phyloP scores from a whole-genome alignment of 2,113 vertebrate species.

The Emydura subglobosa region DNA sequence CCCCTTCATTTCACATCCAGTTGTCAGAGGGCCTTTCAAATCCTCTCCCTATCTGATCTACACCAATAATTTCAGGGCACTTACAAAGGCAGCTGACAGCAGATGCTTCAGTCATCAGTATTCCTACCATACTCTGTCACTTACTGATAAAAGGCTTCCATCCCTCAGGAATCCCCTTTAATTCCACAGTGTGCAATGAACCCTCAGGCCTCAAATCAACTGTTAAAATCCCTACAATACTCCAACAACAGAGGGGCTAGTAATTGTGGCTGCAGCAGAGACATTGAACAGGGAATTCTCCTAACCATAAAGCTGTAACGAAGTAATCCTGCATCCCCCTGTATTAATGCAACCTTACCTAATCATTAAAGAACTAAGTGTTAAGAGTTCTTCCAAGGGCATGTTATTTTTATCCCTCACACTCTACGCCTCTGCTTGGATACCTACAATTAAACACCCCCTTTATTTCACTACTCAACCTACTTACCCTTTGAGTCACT shows the following conservation, averaged over 20 bases:
- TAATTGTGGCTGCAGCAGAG: neutral
- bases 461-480: constrained; percentile 2
- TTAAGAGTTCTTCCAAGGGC: neutral
- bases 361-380: neutral
- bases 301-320: neutral
- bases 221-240: neutral
- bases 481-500: constrained; percentile 7
- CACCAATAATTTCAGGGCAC: neutral
- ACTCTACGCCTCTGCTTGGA: neutral
- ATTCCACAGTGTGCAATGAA: neutral
- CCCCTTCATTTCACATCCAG: neutral
- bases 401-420: neutral
- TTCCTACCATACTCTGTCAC: neutral
- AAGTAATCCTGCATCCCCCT: neutral
- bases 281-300: neutral
- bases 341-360: neutral
- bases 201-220: neutral
- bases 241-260: neutral
- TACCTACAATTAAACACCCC: neutral
- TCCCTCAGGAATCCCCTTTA: neutral
- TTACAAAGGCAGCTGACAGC: neutral
- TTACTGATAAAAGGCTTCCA: neutral
- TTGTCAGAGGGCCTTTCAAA: neutral
- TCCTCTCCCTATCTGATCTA: neutral
- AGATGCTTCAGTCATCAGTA: neutral